Conservation (phyloP, 2,888 invertebrate genomes). For the Prosopocoilus inquinatus region DNA sequence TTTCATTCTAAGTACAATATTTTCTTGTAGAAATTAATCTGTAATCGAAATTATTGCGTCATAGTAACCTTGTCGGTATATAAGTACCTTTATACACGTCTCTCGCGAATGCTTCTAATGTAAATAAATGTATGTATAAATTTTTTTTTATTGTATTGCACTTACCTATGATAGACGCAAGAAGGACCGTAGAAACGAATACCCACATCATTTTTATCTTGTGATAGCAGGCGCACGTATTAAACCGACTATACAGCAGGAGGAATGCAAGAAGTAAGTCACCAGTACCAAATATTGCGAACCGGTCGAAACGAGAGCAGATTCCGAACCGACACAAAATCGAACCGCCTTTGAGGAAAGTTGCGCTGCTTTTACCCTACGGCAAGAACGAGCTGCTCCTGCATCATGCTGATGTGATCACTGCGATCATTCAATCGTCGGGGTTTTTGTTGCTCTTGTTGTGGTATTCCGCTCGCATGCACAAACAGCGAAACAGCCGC, state of each 20-base stretch:
- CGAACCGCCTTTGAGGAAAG: slow-evolving; percentile 21
- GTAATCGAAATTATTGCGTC: not conserved
- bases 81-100: not conserved
- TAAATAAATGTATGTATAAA: no score
- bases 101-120: not conserved
- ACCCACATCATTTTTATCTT: slow-evolving; percentile 9
- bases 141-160: not conserved
- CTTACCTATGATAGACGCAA: slow-evolving; percentile 13
- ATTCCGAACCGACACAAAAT: slow-evolving; percentile 14
- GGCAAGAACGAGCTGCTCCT: slow-evolving; percentile 11
- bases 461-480: no score
- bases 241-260: not conserved
- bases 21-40: no score
- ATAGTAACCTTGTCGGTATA: not conserved
- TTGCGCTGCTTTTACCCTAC: slow-evolving; percentile 23
- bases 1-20: no score
- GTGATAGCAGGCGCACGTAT: not conserved
- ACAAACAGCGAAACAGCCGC: no score
- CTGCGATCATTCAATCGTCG: not conserved
- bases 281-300: not conserved
- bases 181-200: slow-evolving; percentile 8
- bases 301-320: slow-evolving; percentile 1
- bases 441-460: no score
- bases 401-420: slow-evolving; percentile 10
- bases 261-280: not conserved